A percentile compares a stretch with the other conserved stretches of the same genome.
These are phyloP conservation scores for Ernsta delagoae DNA, from an alignment of 2,888 invertebrate species.

Conservation along the genomic window DNA sequence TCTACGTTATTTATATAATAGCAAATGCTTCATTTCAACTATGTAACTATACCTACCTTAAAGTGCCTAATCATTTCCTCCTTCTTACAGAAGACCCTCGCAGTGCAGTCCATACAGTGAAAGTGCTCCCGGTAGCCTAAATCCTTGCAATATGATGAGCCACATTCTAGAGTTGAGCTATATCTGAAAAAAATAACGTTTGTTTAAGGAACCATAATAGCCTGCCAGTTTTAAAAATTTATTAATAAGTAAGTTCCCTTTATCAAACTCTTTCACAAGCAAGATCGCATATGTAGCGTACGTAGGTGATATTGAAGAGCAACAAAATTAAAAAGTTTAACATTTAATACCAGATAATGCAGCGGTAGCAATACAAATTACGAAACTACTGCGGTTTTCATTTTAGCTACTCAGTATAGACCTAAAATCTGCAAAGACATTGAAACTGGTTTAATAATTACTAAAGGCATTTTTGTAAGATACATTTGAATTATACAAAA, in stretches of 20 bases:
- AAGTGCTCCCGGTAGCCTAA: conserved; percentile 97
- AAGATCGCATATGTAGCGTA: too few species aligned
- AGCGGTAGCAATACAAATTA: too few species aligned
- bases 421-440: too few species aligned
- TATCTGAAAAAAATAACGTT: conserved; percentile 72
- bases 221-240: too few species aligned
- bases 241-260: too few species aligned
- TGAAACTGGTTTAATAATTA: not conserved
- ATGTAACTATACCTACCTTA: conserved; percentile 74
- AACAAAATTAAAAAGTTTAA: too few species aligned
- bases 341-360: too few species aligned
- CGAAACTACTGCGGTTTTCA: too few species aligned
- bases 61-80: conserved; percentile 99
- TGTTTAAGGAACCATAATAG: not conserved
- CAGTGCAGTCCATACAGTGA: conserved; percentile 91
- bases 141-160: conserved; percentile 93
- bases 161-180: conserved; percentile 92
- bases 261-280: too few species aligned
- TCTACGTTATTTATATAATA: too few species aligned
- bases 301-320: too few species aligned
- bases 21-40: not conserved
- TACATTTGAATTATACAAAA: not conserved
- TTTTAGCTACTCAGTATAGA: too few species aligned
- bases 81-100: conserved; percentile 97
- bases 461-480: not conserved